Evolutionary conservation across 2,113 vertebrate genomes (phyloP), one percentile per base, ranked within the genome.

Genomic region (Pheucticus melanocephalus): DNA sequence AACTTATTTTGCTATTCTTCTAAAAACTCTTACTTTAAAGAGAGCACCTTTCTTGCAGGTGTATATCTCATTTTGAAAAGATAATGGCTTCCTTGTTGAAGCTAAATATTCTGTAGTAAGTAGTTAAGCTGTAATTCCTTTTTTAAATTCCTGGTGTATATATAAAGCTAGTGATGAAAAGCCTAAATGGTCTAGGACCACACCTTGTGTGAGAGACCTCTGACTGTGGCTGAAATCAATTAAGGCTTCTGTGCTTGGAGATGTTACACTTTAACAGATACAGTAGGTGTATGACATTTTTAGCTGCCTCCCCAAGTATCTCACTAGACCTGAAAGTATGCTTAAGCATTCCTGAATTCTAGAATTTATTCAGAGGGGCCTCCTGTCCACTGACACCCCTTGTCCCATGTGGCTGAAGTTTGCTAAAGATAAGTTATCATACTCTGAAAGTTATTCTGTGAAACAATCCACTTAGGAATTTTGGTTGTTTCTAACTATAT

Each of bases 181-280:
- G 64, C 93, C 84, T 70, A n/a, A 85, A 78, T 93, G 97, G 97
- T 98, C 97, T 94, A 98, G 98, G 98, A 98, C 97, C 97, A 94
- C 97, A 94, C 95, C 75, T 92, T 81, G 97, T 96, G 89, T 98
- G 98, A 96, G 98, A 98, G 97, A 98, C 97, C 93, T 94, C 65
- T 68, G 48, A 90, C 73, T 91, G 30, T 92, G 91, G 92, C 87
- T 94, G 83, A 91, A 97, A 96, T 96, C 94, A 97, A 88, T 96
- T 90, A 94, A 69, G 84, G 95, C 91, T 97, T 97, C 94, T 97
- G 94, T 97, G 96, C 94, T 82, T 96, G 95, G 83, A 96, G 87
- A 82, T 97, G 89, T 84, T 95, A 76, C 80, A 82, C 39, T 81
- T 93, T 19, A 61, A 70, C 57, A 90, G 68, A 76, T 94, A 15